Evolutionary conservation across 2,797 vertebrate genomes (phyloP).

Genomic region (Phalanger gymnotis): DNA sequence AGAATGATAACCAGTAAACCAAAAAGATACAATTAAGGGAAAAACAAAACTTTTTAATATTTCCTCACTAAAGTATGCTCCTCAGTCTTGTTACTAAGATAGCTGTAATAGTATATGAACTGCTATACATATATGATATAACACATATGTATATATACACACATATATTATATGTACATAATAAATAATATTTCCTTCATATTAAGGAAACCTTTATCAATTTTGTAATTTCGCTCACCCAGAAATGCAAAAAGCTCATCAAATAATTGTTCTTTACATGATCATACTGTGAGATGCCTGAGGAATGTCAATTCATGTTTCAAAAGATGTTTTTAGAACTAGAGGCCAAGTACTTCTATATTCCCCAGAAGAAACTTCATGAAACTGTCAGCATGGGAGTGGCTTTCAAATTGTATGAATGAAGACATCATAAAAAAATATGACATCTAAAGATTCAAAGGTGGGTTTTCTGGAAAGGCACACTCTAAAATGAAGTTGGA

Average conservation of each 20-base stretch:
- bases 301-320: conserved; percentile 64
- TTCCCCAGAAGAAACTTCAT: conserved; percentile 69
- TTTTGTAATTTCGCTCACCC: neutral
- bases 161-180: neutral
- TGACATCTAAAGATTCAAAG: neutral
- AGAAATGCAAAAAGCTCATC: neutral
- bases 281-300: conserved; percentile 34
- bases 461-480: neutral
- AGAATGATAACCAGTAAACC: conserved; percentile 7
- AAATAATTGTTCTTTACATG: conserved; percentile 17
- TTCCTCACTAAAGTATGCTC: conserved; percentile 1
- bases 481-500: neutral
- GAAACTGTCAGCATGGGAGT: conserved; percentile 41
- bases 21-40: neutral
- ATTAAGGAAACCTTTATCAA: conserved; percentile 7
- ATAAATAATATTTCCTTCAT: accelerated
- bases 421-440: conserved; percentile 9
- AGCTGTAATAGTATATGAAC: neutral
- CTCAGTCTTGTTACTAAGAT: conserved; percentile 23
- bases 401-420: conserved; percentile 35
- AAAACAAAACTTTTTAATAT: neutral
- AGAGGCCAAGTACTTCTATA: conserved; percentile 60
- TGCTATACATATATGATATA: neutral
- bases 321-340: conserved; percentile 64
- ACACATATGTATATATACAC: too few relatives aligned